A percentile compares a stretch with the other conserved stretches of the same genome.
Evolutionary conservation across 2,797 vertebrate species (phyloP).

Genomic region (Sarcophilus harrisii): DNA sequence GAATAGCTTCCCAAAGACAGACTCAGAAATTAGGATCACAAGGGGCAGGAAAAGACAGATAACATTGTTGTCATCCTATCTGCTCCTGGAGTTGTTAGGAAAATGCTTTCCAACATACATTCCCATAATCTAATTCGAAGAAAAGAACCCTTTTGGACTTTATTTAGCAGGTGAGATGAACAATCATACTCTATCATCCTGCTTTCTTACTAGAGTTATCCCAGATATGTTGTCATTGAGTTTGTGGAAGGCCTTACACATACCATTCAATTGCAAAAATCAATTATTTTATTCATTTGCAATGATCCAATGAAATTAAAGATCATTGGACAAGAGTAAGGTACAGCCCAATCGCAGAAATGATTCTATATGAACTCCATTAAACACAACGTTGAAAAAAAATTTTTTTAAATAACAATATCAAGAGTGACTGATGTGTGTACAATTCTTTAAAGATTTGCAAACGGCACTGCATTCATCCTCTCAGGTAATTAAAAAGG

Average conservation of each 20-base stretch:
- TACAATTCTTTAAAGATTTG: not conserved
- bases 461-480: not conserved
- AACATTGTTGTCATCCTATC: not conserved
- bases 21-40: not conserved
- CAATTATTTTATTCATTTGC: not conserved
- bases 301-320: not conserved
- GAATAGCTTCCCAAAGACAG: not conserved
- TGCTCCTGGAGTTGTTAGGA: not conserved
- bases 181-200: not conserved
- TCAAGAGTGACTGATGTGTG: too few relatives aligned
- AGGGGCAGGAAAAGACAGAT: not conserved
- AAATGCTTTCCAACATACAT: not conserved
- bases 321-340: too few relatives aligned
- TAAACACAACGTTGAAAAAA: not conserved
- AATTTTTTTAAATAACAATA: not conserved
- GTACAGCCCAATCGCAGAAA: not conserved
- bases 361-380: not conserved
- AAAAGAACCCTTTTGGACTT: not conserved
- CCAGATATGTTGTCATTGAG: not conserved
- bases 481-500: not conserved
- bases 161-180: not conserved
- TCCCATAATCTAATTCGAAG: not conserved
- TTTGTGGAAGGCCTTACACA: not conserved
- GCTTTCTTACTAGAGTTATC: not conserved
- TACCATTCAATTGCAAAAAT: not conserved